Evolutionary conservation across 1,140 invertebrate species (phyloP), one percentile per base, ranked within the genome.

Genomic region (Tetramorium parvispinum): DNA sequence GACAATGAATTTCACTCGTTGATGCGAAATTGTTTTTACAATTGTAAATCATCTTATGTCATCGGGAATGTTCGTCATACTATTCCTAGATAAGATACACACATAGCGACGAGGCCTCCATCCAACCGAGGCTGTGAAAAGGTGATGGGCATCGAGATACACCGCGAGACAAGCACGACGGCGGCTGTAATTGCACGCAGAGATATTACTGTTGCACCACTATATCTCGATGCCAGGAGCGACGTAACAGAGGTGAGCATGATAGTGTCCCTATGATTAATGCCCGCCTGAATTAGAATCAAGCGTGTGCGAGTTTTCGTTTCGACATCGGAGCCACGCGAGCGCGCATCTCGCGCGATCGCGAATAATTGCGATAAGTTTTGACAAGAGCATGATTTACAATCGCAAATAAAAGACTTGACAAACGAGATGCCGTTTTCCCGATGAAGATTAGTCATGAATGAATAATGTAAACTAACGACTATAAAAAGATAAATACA

Each of bases 211-310:
- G 46, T 21, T 82, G 79, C 43, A 53, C 68, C 46, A 53, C 59
- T 40, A 13, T 82, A 82, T 82, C 79, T 55, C 37, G 79, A 82
- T 82, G 55, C 66, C 53, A 59, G 79, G 18, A 82, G 24, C 79
- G 66, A 82, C 66, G 79, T 73, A 82, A 82, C 40, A n/a, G 79
- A 40, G 79, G 65, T 24, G 24, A 40, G 40, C 51, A 27, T 27
- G 79, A 83, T 83, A 71, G 40, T 59, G 79, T 73, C 24, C 24
- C 68, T 61, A 18, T 83, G 79, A 83, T 83, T 83, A 83, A 83
- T 83, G 79, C 53, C 40, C 40, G 68, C 53, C 53, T 49, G 53
- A 83, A 83, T 83, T 83, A 83, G 79, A 83, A 83, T 49, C 66
- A 27, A 73, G 79, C 13, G n/a, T 51, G 65, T 11, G 79, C 24